A percentile compares a stretch with the other conserved stretches of the same genome.
These are phyloP conservation scores for Tapirus terrestris DNA, from an alignment of 2,113 vertebrate genomes.

Conservation along the genomic window DNA sequence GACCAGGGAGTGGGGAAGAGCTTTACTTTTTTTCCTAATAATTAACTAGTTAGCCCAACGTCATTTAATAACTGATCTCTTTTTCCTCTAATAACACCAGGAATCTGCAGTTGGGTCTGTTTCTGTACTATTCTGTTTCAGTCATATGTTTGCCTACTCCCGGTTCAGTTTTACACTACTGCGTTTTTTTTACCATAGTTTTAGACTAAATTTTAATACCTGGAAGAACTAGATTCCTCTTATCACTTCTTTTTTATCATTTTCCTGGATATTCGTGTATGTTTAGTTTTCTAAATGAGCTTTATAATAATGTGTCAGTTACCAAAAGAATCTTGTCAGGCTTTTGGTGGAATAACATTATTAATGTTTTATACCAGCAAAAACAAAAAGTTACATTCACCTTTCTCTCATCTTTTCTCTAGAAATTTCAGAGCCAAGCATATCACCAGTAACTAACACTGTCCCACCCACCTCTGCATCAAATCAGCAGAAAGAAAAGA, in stretches of 20 bases:
- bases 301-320: background rate
- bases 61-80: background rate
- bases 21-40: background rate
- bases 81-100: background rate
- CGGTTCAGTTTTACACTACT: background rate
- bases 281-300: background rate
- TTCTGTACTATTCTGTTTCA: slow-evolving; percentile 16
- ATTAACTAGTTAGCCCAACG: background rate
- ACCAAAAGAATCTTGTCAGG: background rate
- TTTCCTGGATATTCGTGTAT: background rate
- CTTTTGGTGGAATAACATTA: slow-evolving; percentile 10
- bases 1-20: background rate
- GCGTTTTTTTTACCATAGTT: background rate
- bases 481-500: slow-evolving; percentile 83
- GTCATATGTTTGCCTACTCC: background rate
- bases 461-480: slow-evolving; percentile 67
- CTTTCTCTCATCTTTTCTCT: slow-evolving; percentile 4
- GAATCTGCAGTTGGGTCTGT: background rate
- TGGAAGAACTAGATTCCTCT: background rate
- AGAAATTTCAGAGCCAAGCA: slow-evolving; percentile 72
- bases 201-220: slow-evolving; percentile 3
- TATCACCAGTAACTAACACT: slow-evolving; percentile 59
- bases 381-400: background rate
- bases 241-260: background rate
- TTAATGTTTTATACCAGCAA: background rate